Percentiles rank a stretch among this genome's conserved stretches.
Conservation (phyloP, 2,797 vertebrate species). For the Microctenopoma steveboyesi region DNA sequence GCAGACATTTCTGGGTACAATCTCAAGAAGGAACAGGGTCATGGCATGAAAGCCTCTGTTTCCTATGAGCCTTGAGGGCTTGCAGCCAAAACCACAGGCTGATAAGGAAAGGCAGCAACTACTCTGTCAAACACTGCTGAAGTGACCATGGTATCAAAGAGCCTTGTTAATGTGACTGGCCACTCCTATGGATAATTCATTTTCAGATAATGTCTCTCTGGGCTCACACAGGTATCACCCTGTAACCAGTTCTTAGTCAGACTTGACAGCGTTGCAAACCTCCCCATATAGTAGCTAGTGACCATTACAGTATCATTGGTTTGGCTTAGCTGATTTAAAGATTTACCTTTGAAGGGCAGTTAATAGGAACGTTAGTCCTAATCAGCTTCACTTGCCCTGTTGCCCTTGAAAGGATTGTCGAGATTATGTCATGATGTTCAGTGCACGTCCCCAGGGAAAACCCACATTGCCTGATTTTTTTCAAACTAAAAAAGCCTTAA, state of each 20-base stretch:
- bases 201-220: slow-evolving; percentile 27
- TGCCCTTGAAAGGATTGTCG: slow-evolving; percentile 39
- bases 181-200: slow-evolving; percentile 24
- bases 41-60: slow-evolving; percentile 27
- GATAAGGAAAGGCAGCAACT: slow-evolving; percentile 36
- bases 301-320: not conserved
- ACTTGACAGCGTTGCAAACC: slow-evolving; percentile 44
- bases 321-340: slow-evolving; percentile 3
- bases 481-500: slow-evolving; percentile 22
- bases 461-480: slow-evolving; percentile 42
- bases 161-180: slow-evolving; percentile 13
- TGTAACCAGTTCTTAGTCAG: slow-evolving; percentile 36
- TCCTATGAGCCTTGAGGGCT: slow-evolving; percentile 30
- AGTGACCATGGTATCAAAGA: slow-evolving; percentile 21
- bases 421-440: slow-evolving; percentile 54
- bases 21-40: slow-evolving; percentile 29
- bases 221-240: slow-evolving; percentile 10
- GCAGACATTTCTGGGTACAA: slow-evolving; percentile 11
- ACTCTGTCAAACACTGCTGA: slow-evolving; percentile 26
- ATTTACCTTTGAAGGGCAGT: not conserved
- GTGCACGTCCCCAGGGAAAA: slow-evolving; percentile 40
- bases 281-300: slow-evolving; percentile 15
- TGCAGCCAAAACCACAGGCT: slow-evolving; percentile 31
- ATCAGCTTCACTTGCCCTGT: slow-evolving; percentile 30
- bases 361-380: slow-evolving; percentile 15